Percentiles rank a stretch among this genome's conserved stretches.
Evolutionary conservation across 2,888 invertebrate genomes (phyloP).

Genomic region (Dolichopus griseipennis): DNA sequence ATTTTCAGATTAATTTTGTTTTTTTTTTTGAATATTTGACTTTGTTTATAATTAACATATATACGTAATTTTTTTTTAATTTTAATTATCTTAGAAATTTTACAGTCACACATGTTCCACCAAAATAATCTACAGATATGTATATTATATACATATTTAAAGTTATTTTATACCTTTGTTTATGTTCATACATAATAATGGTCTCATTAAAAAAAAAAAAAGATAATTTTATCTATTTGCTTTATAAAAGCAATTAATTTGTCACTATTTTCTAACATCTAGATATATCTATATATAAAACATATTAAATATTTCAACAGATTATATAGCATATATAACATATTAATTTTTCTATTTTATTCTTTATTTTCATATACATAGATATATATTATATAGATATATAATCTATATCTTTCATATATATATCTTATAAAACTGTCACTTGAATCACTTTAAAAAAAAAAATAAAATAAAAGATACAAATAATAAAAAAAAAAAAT

Average conservation of each 20-base stretch:
- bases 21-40: too few species aligned
- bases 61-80: not conserved
- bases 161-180: not conserved
- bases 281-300: not conserved
- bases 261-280: not conserved
- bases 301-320: not conserved
- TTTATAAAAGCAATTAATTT: not conserved
- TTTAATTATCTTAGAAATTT: not conserved
- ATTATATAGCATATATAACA: not conserved
- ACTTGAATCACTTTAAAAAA: not conserved
- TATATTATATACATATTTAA: not conserved
- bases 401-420: not conserved
- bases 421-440: conserved; percentile 1
- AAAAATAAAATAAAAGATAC: not conserved
- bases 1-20: too few species aligned
- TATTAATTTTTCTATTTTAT: not conserved
- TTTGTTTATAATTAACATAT: not conserved
- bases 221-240: not conserved
- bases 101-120: not conserved
- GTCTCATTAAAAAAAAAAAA: not conserved
- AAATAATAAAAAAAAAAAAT: not conserved
- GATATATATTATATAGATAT: not conserved
- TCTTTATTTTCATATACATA: not conserved
- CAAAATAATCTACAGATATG: not conserved
- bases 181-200: too few species aligned